These are phyloP conservation scores for Calliopsis andreniformis DNA, from an alignment of 1,140 invertebrate species.

Conservation along the genomic window DNA sequence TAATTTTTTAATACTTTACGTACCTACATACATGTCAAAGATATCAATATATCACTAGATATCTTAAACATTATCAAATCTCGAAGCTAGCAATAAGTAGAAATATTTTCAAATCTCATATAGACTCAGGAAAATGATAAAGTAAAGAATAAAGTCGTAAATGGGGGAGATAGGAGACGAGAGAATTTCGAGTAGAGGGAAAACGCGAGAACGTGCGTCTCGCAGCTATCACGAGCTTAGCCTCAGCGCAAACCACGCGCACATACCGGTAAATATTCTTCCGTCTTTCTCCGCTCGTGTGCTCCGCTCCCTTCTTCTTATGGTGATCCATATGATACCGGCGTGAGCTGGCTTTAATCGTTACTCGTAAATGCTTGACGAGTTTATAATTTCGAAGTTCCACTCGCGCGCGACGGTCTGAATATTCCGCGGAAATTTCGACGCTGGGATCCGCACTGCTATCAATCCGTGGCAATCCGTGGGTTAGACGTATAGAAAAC, in stretches of 20 bases:
- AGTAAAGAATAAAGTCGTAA: no score
- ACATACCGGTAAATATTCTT: constrained; percentile 39
- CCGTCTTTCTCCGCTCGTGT: constrained; percentile 14
- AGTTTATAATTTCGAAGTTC: constrained; percentile 72
- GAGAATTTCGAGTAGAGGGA: neutral
- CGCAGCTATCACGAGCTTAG: constrained; percentile 63
- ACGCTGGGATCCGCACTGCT: constrained; percentile 30
- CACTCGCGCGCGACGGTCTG: constrained; percentile 44
- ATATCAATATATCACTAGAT: no score
- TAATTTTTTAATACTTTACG: no score
- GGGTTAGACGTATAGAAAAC: constrained; percentile 40
- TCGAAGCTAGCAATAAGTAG: no score
- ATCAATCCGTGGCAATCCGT: constrained; percentile 28
- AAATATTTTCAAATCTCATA: no score
- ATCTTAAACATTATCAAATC: no score
- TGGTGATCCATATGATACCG: constrained; percentile 51
- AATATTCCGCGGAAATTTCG: constrained; percentile 64
- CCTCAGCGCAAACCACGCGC: constrained; percentile 62
- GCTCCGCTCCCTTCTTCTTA: constrained; percentile 57
- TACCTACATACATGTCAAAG: no score
- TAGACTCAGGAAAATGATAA: no score
- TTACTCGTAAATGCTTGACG: constrained; percentile 71
- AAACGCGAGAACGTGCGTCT: constrained; percentile 66
- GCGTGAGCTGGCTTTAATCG: constrained; percentile 67
- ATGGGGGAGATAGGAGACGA: neutral